Base-by-base conservation (phyloP, 2,113 vertebrate species). In the Myodes glareolus region DNA sequence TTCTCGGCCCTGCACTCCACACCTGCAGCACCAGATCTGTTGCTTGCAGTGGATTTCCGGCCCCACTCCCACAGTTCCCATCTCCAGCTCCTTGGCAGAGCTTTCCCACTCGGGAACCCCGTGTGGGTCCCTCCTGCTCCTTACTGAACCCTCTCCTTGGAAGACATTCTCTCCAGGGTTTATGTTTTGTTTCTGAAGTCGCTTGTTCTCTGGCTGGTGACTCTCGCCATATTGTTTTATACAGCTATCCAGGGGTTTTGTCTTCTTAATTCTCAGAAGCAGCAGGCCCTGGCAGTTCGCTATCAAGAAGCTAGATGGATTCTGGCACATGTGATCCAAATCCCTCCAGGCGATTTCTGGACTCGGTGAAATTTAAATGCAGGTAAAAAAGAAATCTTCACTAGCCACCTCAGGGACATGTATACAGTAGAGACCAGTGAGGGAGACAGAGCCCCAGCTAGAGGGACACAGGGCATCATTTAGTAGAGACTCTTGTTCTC, bases 1-100 rank as follows among this genome's bases (percentile, higher is more conserved):
- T 31, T 0, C 11, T 14, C 0, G 16, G n/a, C 75, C 55, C 11
- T 0, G 23, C 4, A 0, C 17, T 61, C 0, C 5, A 7, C 68
- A 58, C 68, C 39, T 67, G 13, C 4, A 10, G 31, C 67, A 7
- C 52, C 6, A 5, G 42, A 19, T 47, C 23, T 19, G 14, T 2
- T n/a, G 61, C 50, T 85, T 73, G 29, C 0, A 7, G 86, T 9
- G n/a, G 58, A 27, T 36, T 39, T 78, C n/a, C 27, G 0, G 1
- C 1, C 67, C 63, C 12, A 5, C 31, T 5, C 1, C 0, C 42
- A 7, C 1, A n/a, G 52, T 17, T 63, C 82, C 17, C 3, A 23
- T 39, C n/a, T 50, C 65, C 23, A 39, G 14, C n/a, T 65, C 61
- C 19, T 39, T 13, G 16, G 58, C 23, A 5, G 11, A 11, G 72